A percentile compares a stretch with the other conserved stretches of the same genome.
These are phyloP conservation scores for Drosophila sp. DNA, from an alignment of 1,140 invertebrate species.

Conservation along the genomic window DNA sequence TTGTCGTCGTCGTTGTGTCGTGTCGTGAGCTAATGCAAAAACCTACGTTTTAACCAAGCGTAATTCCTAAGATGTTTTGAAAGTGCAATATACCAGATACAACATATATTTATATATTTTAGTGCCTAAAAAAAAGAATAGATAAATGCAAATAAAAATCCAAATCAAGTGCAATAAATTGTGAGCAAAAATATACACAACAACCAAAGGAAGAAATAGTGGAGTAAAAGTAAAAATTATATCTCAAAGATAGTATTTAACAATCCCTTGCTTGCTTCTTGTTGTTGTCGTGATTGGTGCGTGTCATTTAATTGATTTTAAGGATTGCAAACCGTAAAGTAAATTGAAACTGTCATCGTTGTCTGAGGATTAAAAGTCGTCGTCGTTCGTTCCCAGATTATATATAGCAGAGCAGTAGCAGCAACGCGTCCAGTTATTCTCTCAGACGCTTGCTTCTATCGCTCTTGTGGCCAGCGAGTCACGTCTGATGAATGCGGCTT, in stretches of 20 bases:
- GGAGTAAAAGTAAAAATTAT: constrained; percentile 5
- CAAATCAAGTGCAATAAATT: background rate
- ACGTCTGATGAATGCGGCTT: constrained; percentile 68
- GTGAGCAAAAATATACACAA: background rate
- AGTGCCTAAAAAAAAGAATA: constrained; percentile 7
- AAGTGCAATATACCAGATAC: constrained; percentile 15
- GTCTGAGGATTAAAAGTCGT: constrained; percentile 67
- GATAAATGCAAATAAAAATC: constrained; percentile 10
- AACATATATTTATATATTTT: constrained; percentile 16
- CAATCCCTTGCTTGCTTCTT: background rate
- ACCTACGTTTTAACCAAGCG: background rate
- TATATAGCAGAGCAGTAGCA: constrained; percentile 21
- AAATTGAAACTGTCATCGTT: constrained; percentile 65
- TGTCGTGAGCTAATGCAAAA: constrained; percentile 13
- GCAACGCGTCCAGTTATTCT: constrained; percentile 32
- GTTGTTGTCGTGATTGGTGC: constrained; percentile 45
- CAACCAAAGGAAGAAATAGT: background rate
- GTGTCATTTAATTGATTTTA: constrained; percentile 80
- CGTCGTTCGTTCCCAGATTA: constrained; percentile 52
- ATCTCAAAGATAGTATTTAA: constrained; percentile 15
- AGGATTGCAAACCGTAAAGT: constrained; percentile 67
- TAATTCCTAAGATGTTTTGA: constrained; percentile 12
- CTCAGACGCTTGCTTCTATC: constrained; percentile 42
- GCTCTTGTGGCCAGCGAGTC: constrained; percentile 61
- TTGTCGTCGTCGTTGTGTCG: constrained; percentile 29